Base-by-base conservation (phyloP, 2,797 vertebrate genomes). In the Meriones psammophilus region DNA sequence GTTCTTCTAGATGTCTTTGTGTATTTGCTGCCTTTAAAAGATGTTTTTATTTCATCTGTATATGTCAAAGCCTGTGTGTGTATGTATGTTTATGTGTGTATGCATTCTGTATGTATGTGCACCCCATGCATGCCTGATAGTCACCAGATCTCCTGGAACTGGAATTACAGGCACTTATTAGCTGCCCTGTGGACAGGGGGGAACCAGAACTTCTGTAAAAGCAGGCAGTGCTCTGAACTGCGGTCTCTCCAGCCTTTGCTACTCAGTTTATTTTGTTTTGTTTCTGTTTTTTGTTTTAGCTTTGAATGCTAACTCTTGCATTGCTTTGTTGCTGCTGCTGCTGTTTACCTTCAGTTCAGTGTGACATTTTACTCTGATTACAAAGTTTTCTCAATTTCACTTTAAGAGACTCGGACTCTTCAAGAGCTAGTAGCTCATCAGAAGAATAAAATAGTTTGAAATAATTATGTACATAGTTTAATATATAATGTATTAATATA, bases 1-100 rank as follows among this genome's bases (percentile, higher is more conserved):
- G 46, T 96, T 36, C 96, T 95, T 83, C 76, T 91, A 92, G 24
- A 95, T 88, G 17, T 81, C 22, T 50, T 94, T 76, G 6, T 14
- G 74, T 12, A 80, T 73, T 71, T 96, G 39, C 86, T 95, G 77
- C 56, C 86, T 46, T 85, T 50, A n/a, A 69, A 68, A 24, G 30
- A 66, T 66, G 90, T 94, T 88, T 85, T 50, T 54, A 66, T 50
- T 85, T 69, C 20, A n/a, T 85, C 26, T 66, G 12, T 54, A 50
- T 50, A 20, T n/a, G 42, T 85, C 42, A 85, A 18, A 50, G 13
- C 20, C 6, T 85, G 20, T 50, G 26, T 77, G 26, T 30, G 14
- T 42, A 1, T 73, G 39, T 73, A 9, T 46, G 9, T 73, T 4
- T 9, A 7, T 81, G 22, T 17, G 3, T 50, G 42, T 26, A 17